Base-by-base conservation (phyloP, 1,140 invertebrate species). In the Temnothorax curvispinosus region DNA sequence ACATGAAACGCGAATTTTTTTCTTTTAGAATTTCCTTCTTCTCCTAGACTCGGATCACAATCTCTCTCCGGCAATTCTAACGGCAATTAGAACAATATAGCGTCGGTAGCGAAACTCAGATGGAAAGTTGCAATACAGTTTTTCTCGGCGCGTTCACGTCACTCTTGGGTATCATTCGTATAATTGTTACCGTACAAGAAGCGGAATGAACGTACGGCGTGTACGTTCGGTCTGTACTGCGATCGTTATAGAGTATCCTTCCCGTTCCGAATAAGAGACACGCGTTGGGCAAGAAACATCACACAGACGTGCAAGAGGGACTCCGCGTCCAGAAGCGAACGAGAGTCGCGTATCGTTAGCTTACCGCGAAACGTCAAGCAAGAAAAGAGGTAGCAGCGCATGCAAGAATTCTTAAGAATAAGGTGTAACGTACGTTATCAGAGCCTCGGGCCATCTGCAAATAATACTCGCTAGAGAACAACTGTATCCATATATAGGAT, bases 391-490 rank as follows among this genome's bases (percentile, higher is more conserved):
- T 64, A 89, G 71, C 62, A 52, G 41, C 50, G 21, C 89, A 90
- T 90, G 89, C 92, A 91, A 91, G 87, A 71, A 75, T 84, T 90
- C 87, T 64, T 87, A 90, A 87, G 75, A 89, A 90, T 87, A 90
- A 92, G 38, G 56, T 64, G 76, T 93, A 88, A 95, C 95, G 91
- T 95, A 95, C 95, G 94, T 93, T 95, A 93, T 95, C 95, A 89
- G 94, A 95, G 93, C 94, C 95, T 95, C 95, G 93, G 92, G 94
- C 93, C 93, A 93, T 90, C 94, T 95, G 95, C 88, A 95, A 94
- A 95, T 93, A 94, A 94, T 90, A 89, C 85, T 93, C 90, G 78
- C 91, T 95, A 93, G 92, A 94, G 91, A 93, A 93, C 88, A 89
- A 88, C 77, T 85, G 87, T 89, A 89, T 91, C 89, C 92, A 76